A percentile compares a stretch with the other conserved stretches of the same genome.
These are phyloP conservation scores for Drosophila subobscura DNA, from an alignment of 1,140 invertebrate species.

Conservation along the genomic window DNA sequence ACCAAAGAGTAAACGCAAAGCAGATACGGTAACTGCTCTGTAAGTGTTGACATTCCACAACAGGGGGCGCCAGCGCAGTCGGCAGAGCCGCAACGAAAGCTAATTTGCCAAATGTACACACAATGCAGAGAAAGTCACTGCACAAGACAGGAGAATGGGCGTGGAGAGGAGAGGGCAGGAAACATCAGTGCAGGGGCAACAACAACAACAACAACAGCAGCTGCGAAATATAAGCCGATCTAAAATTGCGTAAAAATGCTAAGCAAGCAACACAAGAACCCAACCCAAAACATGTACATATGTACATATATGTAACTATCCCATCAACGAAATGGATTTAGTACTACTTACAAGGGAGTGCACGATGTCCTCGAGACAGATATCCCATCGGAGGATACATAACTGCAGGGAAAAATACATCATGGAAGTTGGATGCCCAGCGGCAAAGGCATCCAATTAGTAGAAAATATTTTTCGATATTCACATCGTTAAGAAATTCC, in stretches of 20 bases:
- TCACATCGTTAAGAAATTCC: slow-evolving; percentile 14
- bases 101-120: slow-evolving; percentile 62
- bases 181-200: slow-evolving; percentile 43
- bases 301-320: slow-evolving; percentile 28
- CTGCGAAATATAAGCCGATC: slow-evolving; percentile 37
- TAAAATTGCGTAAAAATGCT: slow-evolving; percentile 66
- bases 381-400: slow-evolving; percentile 13
- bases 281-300: not conserved
- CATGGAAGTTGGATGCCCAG: not conserved
- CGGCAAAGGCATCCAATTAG: no score
- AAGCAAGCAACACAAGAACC: slow-evolving; percentile 31
- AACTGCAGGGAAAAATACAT: slow-evolving; percentile 29
- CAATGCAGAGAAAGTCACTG: slow-evolving; percentile 2
- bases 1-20: slow-evolving; percentile 16
- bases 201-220: slow-evolving; percentile 30
- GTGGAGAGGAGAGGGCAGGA: slow-evolving; percentile 12
- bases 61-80: slow-evolving; percentile 19
- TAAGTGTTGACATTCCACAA: slow-evolving; percentile 59
- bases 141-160: not conserved
- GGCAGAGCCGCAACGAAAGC: slow-evolving; percentile 31
- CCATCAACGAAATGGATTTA: slow-evolving; percentile 19
- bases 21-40: slow-evolving; percentile 37
- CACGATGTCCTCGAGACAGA: no score
- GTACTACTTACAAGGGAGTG: slow-evolving; percentile 14
- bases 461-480: not conserved